Evolutionary conservation across 2,888 invertebrate genomes (phyloP).

Genomic region (Horisme vitalbata): DNA sequence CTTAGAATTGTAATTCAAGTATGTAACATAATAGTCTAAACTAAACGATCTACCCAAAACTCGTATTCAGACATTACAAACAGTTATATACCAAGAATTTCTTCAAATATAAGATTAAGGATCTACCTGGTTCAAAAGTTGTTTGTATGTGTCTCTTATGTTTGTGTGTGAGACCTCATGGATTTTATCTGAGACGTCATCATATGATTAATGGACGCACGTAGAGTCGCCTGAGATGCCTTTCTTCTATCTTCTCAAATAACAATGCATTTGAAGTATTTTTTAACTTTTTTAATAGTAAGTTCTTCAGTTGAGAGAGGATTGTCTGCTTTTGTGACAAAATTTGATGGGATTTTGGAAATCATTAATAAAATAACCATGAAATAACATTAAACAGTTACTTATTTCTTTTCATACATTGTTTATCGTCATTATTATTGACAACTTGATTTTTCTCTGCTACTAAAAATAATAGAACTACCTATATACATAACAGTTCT

Average conservation of each 20-base stretch:
- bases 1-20: too few species aligned
- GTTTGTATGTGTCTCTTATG: constrained; percentile 41
- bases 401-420: background rate
- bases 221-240: constrained; percentile 61
- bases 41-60: too few species aligned
- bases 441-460: too few species aligned
- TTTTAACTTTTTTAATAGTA: constrained; percentile 49
- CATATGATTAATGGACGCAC: constrained; percentile 74
- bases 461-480: too few species aligned
- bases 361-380: too few species aligned
- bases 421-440: too few species aligned
- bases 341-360: background rate
- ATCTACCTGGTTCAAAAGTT: constrained; percentile 42
- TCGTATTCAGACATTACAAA: constrained; percentile 17
- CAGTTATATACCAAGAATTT: constrained; percentile 46
- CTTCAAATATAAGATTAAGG: constrained; percentile 43
- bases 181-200: constrained; percentile 66
- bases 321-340: background rate
- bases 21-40: too few species aligned
- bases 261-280: constrained; percentile 62
- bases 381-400: background rate
- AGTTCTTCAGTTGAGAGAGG: background rate
- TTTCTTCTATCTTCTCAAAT: constrained; percentile 60
- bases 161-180: constrained; percentile 47
- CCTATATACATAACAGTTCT: too few species aligned